Evolutionary conservation across 2,113 vertebrate genomes (phyloP), one percentile per base, ranked within the genome.

Genomic region (Barnardius zonarius): DNA sequence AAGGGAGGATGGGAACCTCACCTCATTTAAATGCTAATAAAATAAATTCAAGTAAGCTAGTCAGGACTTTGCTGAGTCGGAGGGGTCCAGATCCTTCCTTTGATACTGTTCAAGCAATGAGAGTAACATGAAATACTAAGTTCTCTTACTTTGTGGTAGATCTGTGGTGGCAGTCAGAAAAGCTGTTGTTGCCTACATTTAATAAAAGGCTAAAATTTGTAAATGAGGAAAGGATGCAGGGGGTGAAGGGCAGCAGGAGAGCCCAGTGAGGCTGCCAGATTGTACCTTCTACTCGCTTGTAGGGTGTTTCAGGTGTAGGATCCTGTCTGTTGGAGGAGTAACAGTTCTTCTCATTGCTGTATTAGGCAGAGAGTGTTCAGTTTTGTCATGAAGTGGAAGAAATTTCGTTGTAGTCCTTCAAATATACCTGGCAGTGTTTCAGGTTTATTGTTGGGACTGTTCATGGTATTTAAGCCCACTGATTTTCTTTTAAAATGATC

Each of bases 261-360:
- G 10, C 17, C 19, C 20, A 8, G 3, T 11, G 19, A 46, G 33
- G n/a, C 67, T 87, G n/a, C 43, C 19, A 68, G 49, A 14, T 7
- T 63, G 69, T 78, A n/a, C 46, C n/a, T 46, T 84, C 31, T 61
- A 7, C 25, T 66, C 0, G 1, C 6, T 44, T 31, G 4, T 14
- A 2, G 33, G 6, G 28, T 35, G 25, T 41, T 88, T 86, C 25
- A 20, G 73, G 27, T 30, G 30, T 51, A 55, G 30, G 39, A 62
- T 66, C 43, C 43, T 27, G 19, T 2, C 18, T 77, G n/a, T 41
- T 46, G 41, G 11, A 20, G 11, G 5, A 13, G 22, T 35, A 22
- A 28, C 8, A 31, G 62, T 33, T 48, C 25, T 64, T 10, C 23
- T 75, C 0, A 0, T 23, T 2, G 1, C 44, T 0, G 0, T 13